Evolutionary conservation across 2,888 invertebrate genomes (phyloP).

Genomic region (Trichacis sp.): DNA sequence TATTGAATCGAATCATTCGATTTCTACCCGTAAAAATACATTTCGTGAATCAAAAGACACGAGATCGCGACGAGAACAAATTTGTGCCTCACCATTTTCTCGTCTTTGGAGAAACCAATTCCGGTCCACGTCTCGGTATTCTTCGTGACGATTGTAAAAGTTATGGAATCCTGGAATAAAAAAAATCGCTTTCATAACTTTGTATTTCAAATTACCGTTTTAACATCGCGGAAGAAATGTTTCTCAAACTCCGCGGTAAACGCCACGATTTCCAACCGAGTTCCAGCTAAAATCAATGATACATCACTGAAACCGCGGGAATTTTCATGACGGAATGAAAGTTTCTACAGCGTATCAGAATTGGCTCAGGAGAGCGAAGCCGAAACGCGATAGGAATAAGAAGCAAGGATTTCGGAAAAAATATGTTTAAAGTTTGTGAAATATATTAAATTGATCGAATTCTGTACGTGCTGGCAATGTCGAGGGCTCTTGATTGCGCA

Average conservation of each 20-base stretch:
- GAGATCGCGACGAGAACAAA: too few species aligned
- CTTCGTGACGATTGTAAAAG: conserved; percentile 83
- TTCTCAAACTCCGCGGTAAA: not conserved
- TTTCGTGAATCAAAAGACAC: not conserved
- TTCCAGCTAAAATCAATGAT: not conserved
- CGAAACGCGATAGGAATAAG: not conserved
- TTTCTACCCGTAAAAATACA: not conserved
- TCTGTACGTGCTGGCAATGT: not conserved
- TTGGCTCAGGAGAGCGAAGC: not conserved
- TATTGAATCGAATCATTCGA: not conserved
- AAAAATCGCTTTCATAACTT: not conserved
- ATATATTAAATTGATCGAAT: not conserved
- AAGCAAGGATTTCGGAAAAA: not conserved
- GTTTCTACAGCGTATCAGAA: not conserved
- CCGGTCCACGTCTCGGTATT: conserved; percentile 90
- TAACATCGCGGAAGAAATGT: too few species aligned
- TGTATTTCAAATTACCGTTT: too few species aligned
- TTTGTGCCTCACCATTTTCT: conserved; percentile 78
- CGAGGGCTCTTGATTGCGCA: not conserved
- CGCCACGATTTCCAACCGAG: not conserved
- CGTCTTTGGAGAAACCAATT: conserved; percentile 87
- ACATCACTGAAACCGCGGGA: not conserved
- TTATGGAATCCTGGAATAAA: conserved; percentile 75
- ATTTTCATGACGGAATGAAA: not conserved
- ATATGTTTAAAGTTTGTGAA: not conserved